Conservation (phyloP, 2,113 vertebrate species). For the Clarias magur region DNA sequence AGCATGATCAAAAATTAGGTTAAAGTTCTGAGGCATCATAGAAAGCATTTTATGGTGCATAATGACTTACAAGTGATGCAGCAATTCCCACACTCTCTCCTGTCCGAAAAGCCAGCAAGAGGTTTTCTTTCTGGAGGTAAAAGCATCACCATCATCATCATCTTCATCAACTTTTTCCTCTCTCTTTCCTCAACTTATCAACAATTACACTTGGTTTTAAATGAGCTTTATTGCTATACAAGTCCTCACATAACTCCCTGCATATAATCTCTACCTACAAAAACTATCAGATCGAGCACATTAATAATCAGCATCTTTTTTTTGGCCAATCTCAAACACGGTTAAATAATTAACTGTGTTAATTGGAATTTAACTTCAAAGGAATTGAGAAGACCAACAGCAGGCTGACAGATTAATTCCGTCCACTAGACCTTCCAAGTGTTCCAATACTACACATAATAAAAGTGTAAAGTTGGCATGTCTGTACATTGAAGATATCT, state of each 20-base stretch:
- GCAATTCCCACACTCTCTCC: constrained; percentile 70
- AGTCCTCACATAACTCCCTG: neutral
- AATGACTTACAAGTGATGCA: constrained; percentile 66
- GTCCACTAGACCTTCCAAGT: too few species aligned
- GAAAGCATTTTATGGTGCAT: neutral
- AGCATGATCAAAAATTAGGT: neutral
- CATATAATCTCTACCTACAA: neutral
- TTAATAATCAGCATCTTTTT: neutral
- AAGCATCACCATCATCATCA: constrained; percentile 25
- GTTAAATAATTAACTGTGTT: too few species aligned
- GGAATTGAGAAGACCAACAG: too few species aligned
- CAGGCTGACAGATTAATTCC: too few species aligned
- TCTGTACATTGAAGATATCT: too few species aligned
- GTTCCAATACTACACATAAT: too few species aligned
- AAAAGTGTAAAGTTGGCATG: too few species aligned
- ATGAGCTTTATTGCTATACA: neutral
- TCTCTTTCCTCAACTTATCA: neutral
- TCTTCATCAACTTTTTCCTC: neutral
- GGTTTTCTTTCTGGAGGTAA: constrained; percentile 69
- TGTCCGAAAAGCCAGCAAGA: constrained; percentile 74
- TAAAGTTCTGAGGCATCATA: neutral
- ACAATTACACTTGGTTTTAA: neutral
- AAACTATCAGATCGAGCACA: neutral
- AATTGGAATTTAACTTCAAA: too few species aligned
- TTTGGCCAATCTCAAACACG: neutral